A percentile compares a stretch with the other conserved stretches of the same genome.
phyloP scores from a whole-genome alignment of 2,888 invertebrate species.

The Tachina grossa region DNA sequence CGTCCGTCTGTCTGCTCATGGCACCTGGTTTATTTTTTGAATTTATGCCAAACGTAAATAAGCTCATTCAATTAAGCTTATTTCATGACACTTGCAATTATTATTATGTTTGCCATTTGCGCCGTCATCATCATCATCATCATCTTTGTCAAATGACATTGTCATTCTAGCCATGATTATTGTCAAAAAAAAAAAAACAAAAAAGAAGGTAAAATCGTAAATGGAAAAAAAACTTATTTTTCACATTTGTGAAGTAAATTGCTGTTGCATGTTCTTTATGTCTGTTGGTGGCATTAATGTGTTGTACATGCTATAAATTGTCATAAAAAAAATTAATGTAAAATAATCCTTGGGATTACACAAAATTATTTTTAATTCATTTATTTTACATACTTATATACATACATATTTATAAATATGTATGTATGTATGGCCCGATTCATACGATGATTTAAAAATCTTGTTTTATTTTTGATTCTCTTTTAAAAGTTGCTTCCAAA shows the following conservation, averaged over 20 bases:
- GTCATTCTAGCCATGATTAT: slow-evolving; percentile 26
- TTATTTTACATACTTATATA: slow-evolving; percentile 2
- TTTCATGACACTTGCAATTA: slow-evolving; percentile 67
- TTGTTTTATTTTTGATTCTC: too few relatives aligned
- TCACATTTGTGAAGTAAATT: slow-evolving; percentile 7
- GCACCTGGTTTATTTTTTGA: slow-evolving; percentile 15
- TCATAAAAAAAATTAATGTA: slow-evolving; percentile 40
- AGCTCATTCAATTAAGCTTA: slow-evolving; percentile 65
- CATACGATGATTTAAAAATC: too few relatives aligned
- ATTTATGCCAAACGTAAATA: slow-evolving; percentile 26
- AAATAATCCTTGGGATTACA: slow-evolving; percentile 63
- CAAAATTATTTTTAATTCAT: slow-evolving; percentile 43
- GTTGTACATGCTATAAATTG: slow-evolving; percentile 30
- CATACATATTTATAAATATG: too few relatives aligned
- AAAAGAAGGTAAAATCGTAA: neutral
- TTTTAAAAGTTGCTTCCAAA: too few relatives aligned
- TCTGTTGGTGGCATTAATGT: slow-evolving; percentile 50
- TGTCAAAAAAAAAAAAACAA: slow-evolving; percentile 10
- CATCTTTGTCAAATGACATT: slow-evolving; percentile 12
- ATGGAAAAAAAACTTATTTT: slow-evolving; percentile 19
- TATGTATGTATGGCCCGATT: too few relatives aligned
- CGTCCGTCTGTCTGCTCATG: neutral
- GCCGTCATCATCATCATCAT: neutral
- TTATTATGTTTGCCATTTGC: slow-evolving; percentile 47
- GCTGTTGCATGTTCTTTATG: slow-evolving; percentile 12